phyloP scores from a whole-genome alignment of 1,140 invertebrate genomes.

The Aphidius gifuensis region DNA sequence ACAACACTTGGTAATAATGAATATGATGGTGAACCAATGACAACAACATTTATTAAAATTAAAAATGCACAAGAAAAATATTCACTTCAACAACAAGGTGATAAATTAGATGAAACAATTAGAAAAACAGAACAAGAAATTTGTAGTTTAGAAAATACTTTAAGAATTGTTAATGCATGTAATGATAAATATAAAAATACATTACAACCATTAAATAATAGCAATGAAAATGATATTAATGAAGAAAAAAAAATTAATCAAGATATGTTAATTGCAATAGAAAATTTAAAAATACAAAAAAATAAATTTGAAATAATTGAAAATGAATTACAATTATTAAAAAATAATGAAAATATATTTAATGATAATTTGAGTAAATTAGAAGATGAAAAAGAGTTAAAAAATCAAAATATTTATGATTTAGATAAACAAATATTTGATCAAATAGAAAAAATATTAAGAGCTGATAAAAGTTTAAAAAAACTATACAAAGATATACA shows the following conservation, averaged over 20 bases:
- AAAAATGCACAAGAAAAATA: conserved; percentile 68
- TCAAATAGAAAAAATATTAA: conserved; percentile 41
- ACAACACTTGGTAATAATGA: conserved; percentile 50
- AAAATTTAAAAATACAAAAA: conserved; percentile 31
- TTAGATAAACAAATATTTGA: conserved; percentile 43
- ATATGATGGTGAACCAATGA: conserved; percentile 60
- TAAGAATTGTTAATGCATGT: conserved; percentile 65
- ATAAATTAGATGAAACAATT: conserved; percentile 65
- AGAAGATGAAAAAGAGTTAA: conserved; percentile 40
- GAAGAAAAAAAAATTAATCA: conserved; percentile 55
- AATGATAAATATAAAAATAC: conserved; percentile 63
- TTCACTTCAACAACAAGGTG: conserved; percentile 67
- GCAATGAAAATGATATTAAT: conserved; percentile 47
- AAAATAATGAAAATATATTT: conserved; percentile 31
- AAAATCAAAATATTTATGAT: conserved; percentile 30
- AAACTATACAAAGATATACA: conserved; percentile 43
- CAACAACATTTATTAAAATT: conserved; percentile 65
- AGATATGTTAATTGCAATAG: conserved; percentile 50
- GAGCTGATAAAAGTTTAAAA: conserved; percentile 42
- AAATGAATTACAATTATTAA: conserved; percentile 26
- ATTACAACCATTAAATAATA: conserved; percentile 53
- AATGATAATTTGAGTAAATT: conserved; percentile 34
- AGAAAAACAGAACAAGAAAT: conserved; percentile 68
- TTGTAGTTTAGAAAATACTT: conserved; percentile 70
- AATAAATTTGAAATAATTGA: conserved; percentile 26